phyloP scores from a whole-genome alignment of 2,113 vertebrate genomes.

The Serilophus lunatus region DNA sequence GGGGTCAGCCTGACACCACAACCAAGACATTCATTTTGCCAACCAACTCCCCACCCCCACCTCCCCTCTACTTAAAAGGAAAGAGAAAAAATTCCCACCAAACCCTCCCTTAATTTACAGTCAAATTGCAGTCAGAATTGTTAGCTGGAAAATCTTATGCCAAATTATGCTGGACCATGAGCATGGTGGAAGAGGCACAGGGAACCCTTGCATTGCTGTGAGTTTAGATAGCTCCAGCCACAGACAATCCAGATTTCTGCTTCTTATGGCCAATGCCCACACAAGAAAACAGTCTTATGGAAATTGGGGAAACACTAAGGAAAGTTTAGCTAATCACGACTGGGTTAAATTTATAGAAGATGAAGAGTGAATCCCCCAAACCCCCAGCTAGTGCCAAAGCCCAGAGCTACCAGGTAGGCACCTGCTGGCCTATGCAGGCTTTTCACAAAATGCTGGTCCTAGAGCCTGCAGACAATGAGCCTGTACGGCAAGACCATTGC shows the following conservation, averaged over 20 bases:
- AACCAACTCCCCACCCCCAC: background rate
- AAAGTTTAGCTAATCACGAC: background rate
- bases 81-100: accelerated
- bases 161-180: background rate
- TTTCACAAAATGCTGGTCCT: background rate
- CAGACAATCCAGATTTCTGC: background rate
- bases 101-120: background rate
- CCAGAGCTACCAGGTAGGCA: background rate
- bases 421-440: background rate
- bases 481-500: background rate
- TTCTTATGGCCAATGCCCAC: background rate
- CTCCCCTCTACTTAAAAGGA: background rate
- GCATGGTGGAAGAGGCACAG: accelerated
- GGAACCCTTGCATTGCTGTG: background rate
- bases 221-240: background rate
- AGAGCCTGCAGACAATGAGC: accelerated
- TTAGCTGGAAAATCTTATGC: background rate
- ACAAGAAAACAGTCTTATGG: background rate
- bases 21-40: background rate
- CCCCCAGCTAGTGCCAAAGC: background rate
- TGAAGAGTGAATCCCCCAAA: background rate
- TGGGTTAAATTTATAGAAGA: background rate
- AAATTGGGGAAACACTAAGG: background rate
- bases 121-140: background rate
- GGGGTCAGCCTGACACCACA: background rate